Evolutionary conservation across 2,888 invertebrate genomes (phyloP).

Genomic region (Lepidonotus clava): DNA sequence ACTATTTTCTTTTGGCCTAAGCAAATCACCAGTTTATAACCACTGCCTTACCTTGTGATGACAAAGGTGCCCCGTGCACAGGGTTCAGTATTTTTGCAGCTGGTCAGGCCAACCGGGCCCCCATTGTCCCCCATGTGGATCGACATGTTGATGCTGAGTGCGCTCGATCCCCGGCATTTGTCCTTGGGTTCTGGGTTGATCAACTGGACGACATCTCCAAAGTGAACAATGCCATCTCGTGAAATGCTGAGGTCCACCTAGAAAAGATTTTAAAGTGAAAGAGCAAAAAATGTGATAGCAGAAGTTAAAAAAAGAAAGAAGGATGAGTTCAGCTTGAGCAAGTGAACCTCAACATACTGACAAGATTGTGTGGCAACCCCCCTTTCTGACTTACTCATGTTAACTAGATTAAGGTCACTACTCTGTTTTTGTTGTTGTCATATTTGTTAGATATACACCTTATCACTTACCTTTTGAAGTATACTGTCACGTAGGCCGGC

Average conservation of each 20-base stretch:
- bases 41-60: slow-evolving; percentile 74
- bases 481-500: slow-evolving; percentile 64
- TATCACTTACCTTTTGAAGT: slow-evolving; percentile 12
- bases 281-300: too few species aligned
- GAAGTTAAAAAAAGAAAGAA: too few species aligned
- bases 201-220: slow-evolving; percentile 76
- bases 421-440: too few species aligned
- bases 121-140: slow-evolving; percentile 64
- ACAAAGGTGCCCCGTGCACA: slow-evolving; percentile 72
- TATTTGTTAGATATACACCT: too few species aligned
- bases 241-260: slow-evolving; percentile 74
- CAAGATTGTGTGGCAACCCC: too few species aligned
- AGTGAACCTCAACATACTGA: too few species aligned
- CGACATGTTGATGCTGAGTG: slow-evolving; percentile 70
- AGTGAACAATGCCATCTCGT: slow-evolving; percentile 76
- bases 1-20: too few species aligned
- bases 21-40: too few species aligned
- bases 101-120: slow-evolving; percentile 67
- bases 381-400: too few species aligned
- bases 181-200: slow-evolving; percentile 69
- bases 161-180: slow-evolving; percentile 70
- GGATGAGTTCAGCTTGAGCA: too few species aligned
- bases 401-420: too few species aligned
- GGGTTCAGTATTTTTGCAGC: slow-evolving; percentile 65
- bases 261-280: too few species aligned